Percentiles rank a stretch among this genome's conserved stretches.
Conservation (phyloP, 2,888 invertebrate genomes). For the Choristoneura rosaceana region DNA sequence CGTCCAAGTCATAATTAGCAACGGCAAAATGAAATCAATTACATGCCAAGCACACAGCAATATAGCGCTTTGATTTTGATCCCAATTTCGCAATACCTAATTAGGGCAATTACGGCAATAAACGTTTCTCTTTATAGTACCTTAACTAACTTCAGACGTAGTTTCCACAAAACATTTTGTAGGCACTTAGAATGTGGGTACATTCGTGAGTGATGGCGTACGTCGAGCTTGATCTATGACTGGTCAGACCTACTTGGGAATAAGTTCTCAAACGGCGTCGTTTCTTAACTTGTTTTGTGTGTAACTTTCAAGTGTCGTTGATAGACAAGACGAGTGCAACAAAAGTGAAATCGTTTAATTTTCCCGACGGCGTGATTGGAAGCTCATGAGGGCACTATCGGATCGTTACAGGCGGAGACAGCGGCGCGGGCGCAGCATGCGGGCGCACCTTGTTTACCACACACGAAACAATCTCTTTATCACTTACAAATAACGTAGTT, state of each 20-base stretch:
- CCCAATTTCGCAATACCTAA: neutral
- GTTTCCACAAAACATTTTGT: conserved; percentile 27
- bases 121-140: conserved; percentile 25
- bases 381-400: conserved; percentile 73
- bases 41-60: no score
- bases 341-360: conserved; percentile 75
- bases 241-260: conserved; percentile 28
- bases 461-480: conserved; percentile 35
- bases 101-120: neutral
- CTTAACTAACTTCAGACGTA: neutral
- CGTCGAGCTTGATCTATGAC: conserved; percentile 39
- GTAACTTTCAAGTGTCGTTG: conserved; percentile 48
- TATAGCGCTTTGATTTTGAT: neutral
- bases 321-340: conserved; percentile 51
- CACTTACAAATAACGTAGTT: conserved; percentile 55
- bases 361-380: conserved; percentile 56
- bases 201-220: conserved; percentile 37
- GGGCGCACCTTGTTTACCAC: conserved; percentile 60
- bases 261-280: conserved; percentile 27
- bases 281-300: conserved; percentile 37
- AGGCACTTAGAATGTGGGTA: conserved; percentile 29
- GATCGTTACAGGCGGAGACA: conserved; percentile 52
- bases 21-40: neutral
- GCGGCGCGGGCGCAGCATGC: conserved; percentile 53
- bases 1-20: neutral